These are phyloP conservation scores for Sylvietta virens DNA, from an alignment of 2,113 vertebrate genomes.

Conservation along the genomic window DNA sequence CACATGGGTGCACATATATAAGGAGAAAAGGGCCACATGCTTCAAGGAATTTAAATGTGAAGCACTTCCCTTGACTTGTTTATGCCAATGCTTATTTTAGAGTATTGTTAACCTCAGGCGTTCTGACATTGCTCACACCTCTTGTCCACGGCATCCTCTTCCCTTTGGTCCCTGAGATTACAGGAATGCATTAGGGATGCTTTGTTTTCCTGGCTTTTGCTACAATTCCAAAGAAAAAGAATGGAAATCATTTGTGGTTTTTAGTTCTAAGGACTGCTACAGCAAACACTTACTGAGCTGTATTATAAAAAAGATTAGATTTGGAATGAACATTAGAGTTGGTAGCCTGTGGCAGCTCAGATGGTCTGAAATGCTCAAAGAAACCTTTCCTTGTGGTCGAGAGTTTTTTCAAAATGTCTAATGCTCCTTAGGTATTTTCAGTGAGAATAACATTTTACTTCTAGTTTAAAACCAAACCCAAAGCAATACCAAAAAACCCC, in stretches of 20 bases:
- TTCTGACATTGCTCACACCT: not conserved
- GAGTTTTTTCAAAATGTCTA: not conserved
- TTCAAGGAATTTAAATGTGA: not conserved
- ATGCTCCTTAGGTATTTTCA: not conserved
- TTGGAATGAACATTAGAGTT: not conserved
- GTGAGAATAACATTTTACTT: not conserved
- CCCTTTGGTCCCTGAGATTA: not conserved
- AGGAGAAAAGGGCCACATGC: not conserved
- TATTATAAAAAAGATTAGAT: not conserved
- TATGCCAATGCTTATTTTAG: not conserved
- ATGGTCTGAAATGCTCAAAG: not conserved
- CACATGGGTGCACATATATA: rapidly evolving
- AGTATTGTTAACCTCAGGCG: not conserved
- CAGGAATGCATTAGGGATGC: not conserved
- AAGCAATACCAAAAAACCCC: not conserved
- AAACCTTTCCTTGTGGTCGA: not conserved
- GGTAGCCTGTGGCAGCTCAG: not conserved
- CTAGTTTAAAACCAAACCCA: not conserved
- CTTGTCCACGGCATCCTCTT: not conserved
- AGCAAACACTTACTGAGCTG: not conserved
- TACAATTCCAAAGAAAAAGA: not conserved
- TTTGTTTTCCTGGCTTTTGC: not conserved
- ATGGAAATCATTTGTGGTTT: not conserved
- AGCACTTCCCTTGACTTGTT: not conserved
- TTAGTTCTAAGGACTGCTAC: not conserved